Evolutionary conservation across 2,888 invertebrate genomes (phyloP).

Genomic region (Lingula anatina): DNA sequence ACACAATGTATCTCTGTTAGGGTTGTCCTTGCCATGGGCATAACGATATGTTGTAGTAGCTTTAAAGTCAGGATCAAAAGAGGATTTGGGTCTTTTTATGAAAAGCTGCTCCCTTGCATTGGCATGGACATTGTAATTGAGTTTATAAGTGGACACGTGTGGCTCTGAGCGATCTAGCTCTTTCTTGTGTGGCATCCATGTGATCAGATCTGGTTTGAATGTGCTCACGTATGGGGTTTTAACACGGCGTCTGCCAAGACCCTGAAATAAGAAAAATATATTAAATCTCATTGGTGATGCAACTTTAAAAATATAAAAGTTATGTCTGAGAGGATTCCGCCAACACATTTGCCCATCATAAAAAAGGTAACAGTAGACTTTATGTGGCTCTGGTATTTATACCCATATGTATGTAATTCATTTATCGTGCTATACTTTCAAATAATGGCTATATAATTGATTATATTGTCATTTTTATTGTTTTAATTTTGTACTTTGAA

Average conservation of each 20-base stretch:
- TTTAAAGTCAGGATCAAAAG: conserved; percentile 31
- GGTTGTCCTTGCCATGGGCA: conserved; percentile 33
- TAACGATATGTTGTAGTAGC: conserved; percentile 39
- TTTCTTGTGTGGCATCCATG: conserved; percentile 37
- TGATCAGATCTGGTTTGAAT: conserved; percentile 33
- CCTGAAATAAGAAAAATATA: conserved; percentile 26
- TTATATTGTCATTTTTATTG: too few relatives aligned
- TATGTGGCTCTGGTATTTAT: too few relatives aligned
- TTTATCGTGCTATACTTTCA: too few relatives aligned
- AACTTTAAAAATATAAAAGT: background rate
- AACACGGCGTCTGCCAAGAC: conserved; percentile 35
- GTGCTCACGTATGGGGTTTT: conserved; percentile 26
- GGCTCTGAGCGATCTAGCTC: conserved; percentile 23
- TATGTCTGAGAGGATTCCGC: too few relatives aligned
- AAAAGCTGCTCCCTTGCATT: conserved; percentile 20
- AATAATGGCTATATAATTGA: too few relatives aligned
- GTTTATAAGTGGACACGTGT: conserved; percentile 30
- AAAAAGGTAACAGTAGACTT: too few relatives aligned
- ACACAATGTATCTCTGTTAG: conserved; percentile 27
- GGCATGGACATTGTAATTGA: conserved; percentile 18
- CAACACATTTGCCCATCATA: too few relatives aligned
- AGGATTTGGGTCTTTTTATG: conserved; percentile 31
- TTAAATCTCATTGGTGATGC: too few relatives aligned
- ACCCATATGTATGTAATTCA: too few relatives aligned
- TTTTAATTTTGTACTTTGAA: too few relatives aligned